Conservation (phyloP, 2,888 invertebrate genomes). For the Stenurella melanura region DNA sequence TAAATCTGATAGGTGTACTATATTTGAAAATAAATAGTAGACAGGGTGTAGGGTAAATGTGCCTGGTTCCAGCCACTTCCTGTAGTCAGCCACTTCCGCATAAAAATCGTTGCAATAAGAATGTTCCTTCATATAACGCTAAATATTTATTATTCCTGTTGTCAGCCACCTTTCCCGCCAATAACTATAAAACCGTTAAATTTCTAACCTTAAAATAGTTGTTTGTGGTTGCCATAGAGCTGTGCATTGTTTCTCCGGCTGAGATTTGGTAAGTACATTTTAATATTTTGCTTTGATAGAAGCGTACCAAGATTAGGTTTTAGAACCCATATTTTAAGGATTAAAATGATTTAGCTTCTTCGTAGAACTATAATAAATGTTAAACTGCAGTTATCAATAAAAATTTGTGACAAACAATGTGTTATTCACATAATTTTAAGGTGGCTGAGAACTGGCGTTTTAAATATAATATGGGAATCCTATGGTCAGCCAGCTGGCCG, state of each 20-base stretch:
- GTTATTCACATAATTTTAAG: constrained; percentile 16
- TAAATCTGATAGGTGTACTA: too few relatives aligned
- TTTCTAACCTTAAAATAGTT: constrained; percentile 29
- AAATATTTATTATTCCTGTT: constrained; percentile 24
- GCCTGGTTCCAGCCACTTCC: constrained; percentile 25
- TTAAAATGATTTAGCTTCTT: constrained; percentile 3
- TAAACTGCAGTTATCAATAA: constrained; percentile 14
- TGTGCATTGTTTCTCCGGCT: constrained; percentile 13
- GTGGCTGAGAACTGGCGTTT: constrained; percentile 31
- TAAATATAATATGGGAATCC: neutral
- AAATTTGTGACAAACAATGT: constrained; percentile 11
- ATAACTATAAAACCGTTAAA: constrained; percentile 20
- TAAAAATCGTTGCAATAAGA: constrained; percentile 18
- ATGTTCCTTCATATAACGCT: constrained; percentile 16
- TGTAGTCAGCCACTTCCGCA: constrained; percentile 29
- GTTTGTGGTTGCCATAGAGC: constrained; percentile 16
- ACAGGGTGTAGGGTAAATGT: too few relatives aligned
- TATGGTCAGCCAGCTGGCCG: constrained; percentile 21
- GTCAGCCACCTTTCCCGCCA: constrained; percentile 35
- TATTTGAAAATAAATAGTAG: too few relatives aligned
- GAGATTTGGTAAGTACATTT: constrained; percentile 19
- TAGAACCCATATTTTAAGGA: constrained; percentile 4
- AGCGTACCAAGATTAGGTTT: constrained; percentile 15
- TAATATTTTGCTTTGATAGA: constrained; percentile 18
- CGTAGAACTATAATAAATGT: constrained; percentile 9